Evolutionary conservation across 2,113 vertebrate genomes (phyloP).

Genomic region (Saimiri boliviensis): DNA sequence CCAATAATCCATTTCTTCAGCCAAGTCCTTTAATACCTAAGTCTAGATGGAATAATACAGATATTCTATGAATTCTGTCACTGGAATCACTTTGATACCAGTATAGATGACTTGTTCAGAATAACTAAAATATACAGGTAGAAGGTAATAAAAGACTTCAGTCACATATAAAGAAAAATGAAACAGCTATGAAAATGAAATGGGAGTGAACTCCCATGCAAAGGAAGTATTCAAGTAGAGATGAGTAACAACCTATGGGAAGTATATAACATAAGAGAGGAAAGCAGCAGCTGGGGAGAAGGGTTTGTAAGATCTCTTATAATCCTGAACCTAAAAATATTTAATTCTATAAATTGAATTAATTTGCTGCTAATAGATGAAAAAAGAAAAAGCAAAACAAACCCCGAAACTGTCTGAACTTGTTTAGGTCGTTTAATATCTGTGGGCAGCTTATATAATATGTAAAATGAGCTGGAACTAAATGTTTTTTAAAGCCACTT

Average conservation of each 20-base stretch:
- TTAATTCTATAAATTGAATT: slow-evolving; percentile 13
- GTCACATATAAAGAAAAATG: neutral
- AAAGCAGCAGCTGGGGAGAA: neutral
- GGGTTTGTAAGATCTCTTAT: neutral
- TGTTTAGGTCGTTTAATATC: slow-evolving; percentile 22
- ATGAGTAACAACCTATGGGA: neutral
- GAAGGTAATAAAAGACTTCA: neutral
- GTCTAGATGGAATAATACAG: neutral
- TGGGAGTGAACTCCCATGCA: neutral
- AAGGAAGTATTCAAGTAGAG: neutral
- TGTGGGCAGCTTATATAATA: neutral
- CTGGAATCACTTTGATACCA: neutral
- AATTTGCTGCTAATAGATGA: neutral
- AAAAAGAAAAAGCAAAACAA: neutral
- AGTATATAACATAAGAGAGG: neutral
- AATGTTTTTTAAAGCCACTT: slow-evolving; percentile 1
- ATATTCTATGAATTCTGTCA: neutral
- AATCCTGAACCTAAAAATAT: slow-evolving; percentile 23
- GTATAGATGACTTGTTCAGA: neutral
- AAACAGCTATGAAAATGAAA: slow-evolving; percentile 43
- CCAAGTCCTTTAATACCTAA: neutral
- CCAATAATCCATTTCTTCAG: neutral
- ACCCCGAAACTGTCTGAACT: neutral
- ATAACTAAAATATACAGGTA: neutral
- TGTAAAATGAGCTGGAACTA: neutral